Conservation (phyloP, 2,888 invertebrate species). For the Macrosiphum euphorbiae region DNA sequence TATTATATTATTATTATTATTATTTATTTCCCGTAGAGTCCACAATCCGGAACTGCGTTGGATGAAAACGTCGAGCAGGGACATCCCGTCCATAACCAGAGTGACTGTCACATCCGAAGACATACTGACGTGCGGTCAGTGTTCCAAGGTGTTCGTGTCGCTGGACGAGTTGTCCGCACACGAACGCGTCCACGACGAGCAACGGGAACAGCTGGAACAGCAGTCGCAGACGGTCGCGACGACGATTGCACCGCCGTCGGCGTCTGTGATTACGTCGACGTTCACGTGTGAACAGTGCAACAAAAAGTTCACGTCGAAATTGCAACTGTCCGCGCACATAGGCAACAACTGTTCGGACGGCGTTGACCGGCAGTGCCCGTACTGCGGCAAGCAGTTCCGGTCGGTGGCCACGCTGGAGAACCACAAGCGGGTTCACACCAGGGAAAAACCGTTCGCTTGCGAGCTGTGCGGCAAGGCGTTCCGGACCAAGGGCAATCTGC, state of each 20-base stretch:
- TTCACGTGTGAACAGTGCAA: constrained; percentile 52
- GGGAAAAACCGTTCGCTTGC: constrained; percentile 53
- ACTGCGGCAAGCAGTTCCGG: constrained; percentile 57
- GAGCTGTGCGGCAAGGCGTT: constrained; percentile 42
- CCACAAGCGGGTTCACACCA: constrained; percentile 59
- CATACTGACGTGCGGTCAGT: constrained; percentile 43
- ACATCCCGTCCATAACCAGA: constrained; percentile 53
- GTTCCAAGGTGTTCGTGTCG: constrained; percentile 46
- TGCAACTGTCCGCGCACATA: constrained; percentile 43
- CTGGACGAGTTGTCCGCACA: constrained; percentile 43
- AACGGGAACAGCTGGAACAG: neutral
- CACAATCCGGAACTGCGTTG: constrained; percentile 60
- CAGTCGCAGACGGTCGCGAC: neutral
- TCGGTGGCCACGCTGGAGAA: constrained; percentile 52
- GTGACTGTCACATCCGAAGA: constrained; percentile 59
- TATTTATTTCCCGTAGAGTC: constrained; percentile 9
- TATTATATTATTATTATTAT: neutral
- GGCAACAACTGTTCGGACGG: constrained; percentile 16
- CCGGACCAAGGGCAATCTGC: constrained; percentile 53
- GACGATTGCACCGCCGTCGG: neutral
- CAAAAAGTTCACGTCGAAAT: constrained; percentile 38
- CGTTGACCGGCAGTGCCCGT: constrained; percentile 44
- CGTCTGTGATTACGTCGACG: neutral
- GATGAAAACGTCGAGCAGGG: constrained; percentile 58
- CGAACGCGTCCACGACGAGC: constrained; percentile 26